Evolutionary conservation across 1,140 invertebrate species (phyloP).

Genomic region (Calephelis nemesis): DNA sequence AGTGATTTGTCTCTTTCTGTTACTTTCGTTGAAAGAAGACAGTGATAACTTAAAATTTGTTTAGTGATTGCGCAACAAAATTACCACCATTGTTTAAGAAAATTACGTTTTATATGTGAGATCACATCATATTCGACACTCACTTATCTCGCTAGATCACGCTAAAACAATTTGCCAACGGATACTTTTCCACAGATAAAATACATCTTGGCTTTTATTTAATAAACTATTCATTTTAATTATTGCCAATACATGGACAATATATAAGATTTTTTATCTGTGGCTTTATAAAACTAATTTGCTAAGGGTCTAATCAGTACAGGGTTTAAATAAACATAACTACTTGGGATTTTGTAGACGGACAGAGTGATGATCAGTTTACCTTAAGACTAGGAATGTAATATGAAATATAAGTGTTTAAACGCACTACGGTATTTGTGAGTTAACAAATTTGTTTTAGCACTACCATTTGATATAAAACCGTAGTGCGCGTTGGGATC

Average conservation of each 20-base stretch:
- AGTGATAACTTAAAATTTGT: too few species aligned
- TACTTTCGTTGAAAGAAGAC: too few species aligned
- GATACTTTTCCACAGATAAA: conserved; percentile 15
- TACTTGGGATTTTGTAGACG: conserved; percentile 48
- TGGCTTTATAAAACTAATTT: conserved; percentile 58
- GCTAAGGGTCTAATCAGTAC: conserved; percentile 72
- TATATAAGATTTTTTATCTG: conserved; percentile 36
- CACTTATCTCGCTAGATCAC: background rate
- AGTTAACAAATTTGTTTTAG: background rate
- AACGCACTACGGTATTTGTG: conserved; percentile 17
- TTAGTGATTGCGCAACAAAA: too few species aligned
- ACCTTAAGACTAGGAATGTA: conserved; percentile 54
- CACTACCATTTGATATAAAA: background rate
- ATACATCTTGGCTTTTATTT: conserved; percentile 8
- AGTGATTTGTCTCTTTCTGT: too few species aligned
- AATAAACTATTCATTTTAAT: conserved; percentile 13
- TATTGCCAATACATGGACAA: conserved; percentile 8
- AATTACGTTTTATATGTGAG: too few species aligned
- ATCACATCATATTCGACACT: too few species aligned
- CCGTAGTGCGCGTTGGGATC: conserved; percentile 6
- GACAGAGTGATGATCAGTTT: conserved; percentile 49
- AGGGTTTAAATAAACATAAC: conserved; percentile 52
- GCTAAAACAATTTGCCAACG: conserved; percentile 9
- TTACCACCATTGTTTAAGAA: too few species aligned
- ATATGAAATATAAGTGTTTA: conserved; percentile 17